Percentiles rank a stretch among this genome's conserved stretches.
Conservation (phyloP, 2,113 vertebrate genomes). For the Phasianus colchicus region DNA sequence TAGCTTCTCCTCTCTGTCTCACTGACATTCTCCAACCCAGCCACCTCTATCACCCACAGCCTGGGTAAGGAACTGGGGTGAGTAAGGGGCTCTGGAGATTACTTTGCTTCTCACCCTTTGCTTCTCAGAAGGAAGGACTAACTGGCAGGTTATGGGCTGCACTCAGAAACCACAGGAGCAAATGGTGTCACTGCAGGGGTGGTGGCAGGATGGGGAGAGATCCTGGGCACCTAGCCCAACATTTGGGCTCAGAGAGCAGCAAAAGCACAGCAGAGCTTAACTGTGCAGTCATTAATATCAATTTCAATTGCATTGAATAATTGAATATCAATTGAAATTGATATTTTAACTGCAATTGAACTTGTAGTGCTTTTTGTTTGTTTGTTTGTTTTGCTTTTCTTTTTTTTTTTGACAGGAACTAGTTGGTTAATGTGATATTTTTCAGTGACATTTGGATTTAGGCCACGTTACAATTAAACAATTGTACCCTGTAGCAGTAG, state of each 20-base stretch:
- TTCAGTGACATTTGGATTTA: background rate
- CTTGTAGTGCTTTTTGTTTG: background rate
- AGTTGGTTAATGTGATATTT: background rate
- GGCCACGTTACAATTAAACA: background rate
- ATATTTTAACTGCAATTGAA: background rate
- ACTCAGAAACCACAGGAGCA: background rate
- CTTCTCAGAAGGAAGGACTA: background rate
- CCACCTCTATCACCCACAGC: fast-evolving
- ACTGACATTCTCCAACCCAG: background rate
- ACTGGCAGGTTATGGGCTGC: background rate
- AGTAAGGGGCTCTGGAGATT: background rate
- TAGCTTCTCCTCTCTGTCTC: background rate
- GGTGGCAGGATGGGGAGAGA: background rate
- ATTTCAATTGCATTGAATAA: slow-evolving; percentile 19
- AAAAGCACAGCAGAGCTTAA: background rate
- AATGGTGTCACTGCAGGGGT: fast-evolving
- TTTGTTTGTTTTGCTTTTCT: background rate
- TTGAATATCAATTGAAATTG: too few relatives aligned
- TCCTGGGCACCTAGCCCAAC: fast-evolving
- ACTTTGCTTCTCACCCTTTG: background rate
- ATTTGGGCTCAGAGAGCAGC: background rate
- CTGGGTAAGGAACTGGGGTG: background rate
- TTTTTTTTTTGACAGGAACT: slow-evolving; percentile 1
- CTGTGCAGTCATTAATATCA: background rate
- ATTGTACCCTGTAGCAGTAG: background rate